Conservation (phyloP, 2,888 invertebrate species). For the Carpatolechia fugitivella region DNA sequence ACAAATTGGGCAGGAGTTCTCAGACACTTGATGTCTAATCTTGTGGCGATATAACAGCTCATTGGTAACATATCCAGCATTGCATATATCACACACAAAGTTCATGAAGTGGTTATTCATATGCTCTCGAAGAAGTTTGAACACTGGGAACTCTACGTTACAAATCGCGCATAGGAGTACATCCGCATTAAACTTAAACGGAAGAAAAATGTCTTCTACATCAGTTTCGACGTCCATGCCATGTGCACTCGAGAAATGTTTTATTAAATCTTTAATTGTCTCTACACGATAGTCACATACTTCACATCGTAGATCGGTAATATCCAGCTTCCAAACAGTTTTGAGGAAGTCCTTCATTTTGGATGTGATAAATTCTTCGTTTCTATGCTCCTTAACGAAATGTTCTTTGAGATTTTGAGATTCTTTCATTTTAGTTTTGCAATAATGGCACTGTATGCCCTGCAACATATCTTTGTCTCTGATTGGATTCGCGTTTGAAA, state of each 20-base stretch:
- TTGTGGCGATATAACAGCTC: slow-evolving; percentile 28
- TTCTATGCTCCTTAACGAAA: slow-evolving; percentile 35
- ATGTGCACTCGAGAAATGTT: slow-evolving; percentile 35
- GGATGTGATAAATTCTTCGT: slow-evolving; percentile 41
- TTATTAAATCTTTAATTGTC: slow-evolving; percentile 46
- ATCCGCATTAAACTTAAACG: slow-evolving; percentile 44
- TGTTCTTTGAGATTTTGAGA: slow-evolving; percentile 50
- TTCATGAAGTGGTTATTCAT: slow-evolving; percentile 51
- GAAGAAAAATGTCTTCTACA: slow-evolving; percentile 34
- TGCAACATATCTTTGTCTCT: slow-evolving; percentile 42
- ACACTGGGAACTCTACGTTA: slow-evolving; percentile 35
- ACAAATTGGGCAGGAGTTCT: slow-evolving; percentile 18
- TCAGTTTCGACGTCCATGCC: slow-evolving; percentile 2
- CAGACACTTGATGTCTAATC: slow-evolving; percentile 13
- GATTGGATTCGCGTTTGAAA: slow-evolving; percentile 56
- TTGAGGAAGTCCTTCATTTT: slow-evolving; percentile 20
- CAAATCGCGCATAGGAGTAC: slow-evolving; percentile 42
- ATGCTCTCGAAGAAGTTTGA: slow-evolving; percentile 46
- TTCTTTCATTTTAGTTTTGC: slow-evolving; percentile 43
- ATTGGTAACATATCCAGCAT: slow-evolving; percentile 43
- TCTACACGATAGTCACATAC: slow-evolving; percentile 35
- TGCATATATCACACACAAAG: slow-evolving; percentile 45
- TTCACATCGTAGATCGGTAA: slow-evolving; percentile 29
- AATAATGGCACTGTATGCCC: slow-evolving; percentile 46
- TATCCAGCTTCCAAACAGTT: slow-evolving; percentile 11